Conservation (phyloP, 2,888 invertebrate genomes). For the Eurytoma californica region DNA sequence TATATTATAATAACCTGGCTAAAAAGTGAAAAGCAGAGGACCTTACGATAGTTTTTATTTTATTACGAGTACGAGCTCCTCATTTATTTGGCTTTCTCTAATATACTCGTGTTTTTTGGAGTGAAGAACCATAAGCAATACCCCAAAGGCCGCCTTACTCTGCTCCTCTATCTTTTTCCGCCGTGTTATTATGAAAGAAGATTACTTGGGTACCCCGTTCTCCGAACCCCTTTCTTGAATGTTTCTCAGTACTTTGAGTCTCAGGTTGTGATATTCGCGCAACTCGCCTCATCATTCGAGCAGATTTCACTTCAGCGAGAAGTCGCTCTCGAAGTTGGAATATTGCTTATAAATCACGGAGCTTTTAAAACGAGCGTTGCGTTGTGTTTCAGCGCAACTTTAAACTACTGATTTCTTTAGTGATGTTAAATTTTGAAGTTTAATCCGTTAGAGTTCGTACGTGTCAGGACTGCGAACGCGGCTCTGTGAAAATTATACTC, state of each 20-base stretch:
- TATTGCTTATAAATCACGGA: no score
- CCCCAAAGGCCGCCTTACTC: neutral
- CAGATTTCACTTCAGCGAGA: conserved; percentile 4
- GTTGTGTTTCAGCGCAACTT: no score
- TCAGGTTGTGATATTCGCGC: neutral
- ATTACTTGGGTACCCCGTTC: conserved; percentile 8
- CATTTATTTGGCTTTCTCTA: conserved; percentile 28
- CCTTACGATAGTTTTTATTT: no score
- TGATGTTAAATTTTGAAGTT: no score
- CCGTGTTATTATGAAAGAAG: conserved; percentile 9
- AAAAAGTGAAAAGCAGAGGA: no score
- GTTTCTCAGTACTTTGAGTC: neutral
- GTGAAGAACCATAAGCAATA: neutral
- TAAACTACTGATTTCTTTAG: no score
- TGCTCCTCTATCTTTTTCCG: neutral
- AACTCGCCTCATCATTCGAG: neutral
- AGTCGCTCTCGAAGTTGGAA: no score
- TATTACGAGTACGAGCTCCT: neutral
- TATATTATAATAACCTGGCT: no score
- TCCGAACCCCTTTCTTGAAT: neutral
- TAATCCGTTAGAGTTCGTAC: no score
- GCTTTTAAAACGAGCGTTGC: no score
- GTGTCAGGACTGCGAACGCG: no score
- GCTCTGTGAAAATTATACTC: no score
- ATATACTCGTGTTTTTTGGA: conserved; percentile 8